Evolutionary conservation across 1,140 invertebrate genomes (phyloP), one percentile per base, ranked within the genome.

Genomic region (Drosophila subobscura): DNA sequence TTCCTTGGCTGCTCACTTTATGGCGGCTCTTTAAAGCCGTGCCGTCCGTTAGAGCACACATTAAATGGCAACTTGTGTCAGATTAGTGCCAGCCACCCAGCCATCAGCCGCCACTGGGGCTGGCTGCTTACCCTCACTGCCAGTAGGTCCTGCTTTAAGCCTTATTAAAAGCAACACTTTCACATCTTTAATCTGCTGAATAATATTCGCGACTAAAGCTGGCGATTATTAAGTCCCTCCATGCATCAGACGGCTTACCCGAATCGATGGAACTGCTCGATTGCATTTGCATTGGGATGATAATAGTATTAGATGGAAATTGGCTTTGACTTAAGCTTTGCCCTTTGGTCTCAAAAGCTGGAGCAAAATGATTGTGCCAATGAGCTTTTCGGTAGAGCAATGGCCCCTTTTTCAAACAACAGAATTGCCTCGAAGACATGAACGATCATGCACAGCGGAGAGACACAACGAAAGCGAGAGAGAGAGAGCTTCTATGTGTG

Each of bases 11-110:
- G 60, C 55, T 68, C 33, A 4, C 10, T 85, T 79, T 59, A 77
- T 58, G 81, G 64, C 57, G 81, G 64, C 57, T 58, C 58, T 77
- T 85, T 80, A 83, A 83, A 83, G 75, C 64, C 63, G 58, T 20
- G 0, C 52, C 68, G 27, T 44, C 33, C 33, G 33, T 37, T 40
- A 37, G 22, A 59, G 59, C 52, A 44, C 67, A 46, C 59, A 61
- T 85, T 85, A 77, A 85, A 85, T 49, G 33, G 55, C 64, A 72
- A 74, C 72, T 78, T 71, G 53, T 78, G 55, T 55, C 53, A 61
- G 64, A 83, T 78, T 63, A 75, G 61, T 56, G 29, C 29, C 33
- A 12, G 33, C 10, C 33, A 37, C 10, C 16, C 16, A 20, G 16
- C 16, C 8, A 33, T 8, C 33, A 8, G 10, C 10, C 10, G 12